Conservation (phyloP, 2,113 vertebrate genomes). For the Caranx melampygus region DNA sequence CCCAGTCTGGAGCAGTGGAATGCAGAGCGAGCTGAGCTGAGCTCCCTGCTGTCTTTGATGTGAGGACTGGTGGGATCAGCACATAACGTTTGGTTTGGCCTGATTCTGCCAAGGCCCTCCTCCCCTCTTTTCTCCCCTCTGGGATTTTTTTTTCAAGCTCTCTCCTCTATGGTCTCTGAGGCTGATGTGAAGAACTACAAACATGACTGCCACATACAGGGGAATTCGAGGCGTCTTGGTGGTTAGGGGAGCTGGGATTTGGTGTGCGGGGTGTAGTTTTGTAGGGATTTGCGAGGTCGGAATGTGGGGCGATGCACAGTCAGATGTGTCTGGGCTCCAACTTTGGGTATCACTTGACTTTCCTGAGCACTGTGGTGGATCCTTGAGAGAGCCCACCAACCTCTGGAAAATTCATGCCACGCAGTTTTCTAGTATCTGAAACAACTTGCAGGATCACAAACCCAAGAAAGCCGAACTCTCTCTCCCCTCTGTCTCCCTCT, state of each 20-base stretch:
- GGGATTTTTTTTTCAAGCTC: conserved; percentile 49
- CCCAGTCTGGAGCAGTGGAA: conserved; percentile 81
- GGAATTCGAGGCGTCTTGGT: conserved; percentile 37
- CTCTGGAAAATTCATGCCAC: conserved; percentile 25
- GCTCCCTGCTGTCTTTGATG: conserved; percentile 80
- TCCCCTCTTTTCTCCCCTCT: conserved; percentile 25
- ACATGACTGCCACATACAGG: conserved; percentile 56
- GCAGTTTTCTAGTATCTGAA: conserved; percentile 22
- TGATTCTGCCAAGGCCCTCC: conserved; percentile 72
- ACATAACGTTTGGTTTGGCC: conserved; percentile 80
- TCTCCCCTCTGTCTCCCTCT: not conserved
- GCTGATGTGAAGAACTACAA: conserved; percentile 70
- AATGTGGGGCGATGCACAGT: conserved; percentile 7
- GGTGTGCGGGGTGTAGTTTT: conserved; percentile 33
- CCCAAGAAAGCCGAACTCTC: conserved; percentile 10
- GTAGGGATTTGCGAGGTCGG: conserved; percentile 39
- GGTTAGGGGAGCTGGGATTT: conserved; percentile 60
- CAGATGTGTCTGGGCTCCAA: conserved; percentile 21
- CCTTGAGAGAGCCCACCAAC: conserved; percentile 38
- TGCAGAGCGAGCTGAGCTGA: conserved; percentile 79
- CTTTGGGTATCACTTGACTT: conserved; percentile 23
- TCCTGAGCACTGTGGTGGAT: conserved; percentile 38
- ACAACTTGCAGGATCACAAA: conserved; percentile 16
- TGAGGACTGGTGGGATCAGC: conserved; percentile 79
- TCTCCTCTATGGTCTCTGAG: conserved; percentile 62